These are phyloP conservation scores for Pollenia angustigena DNA, from an alignment of 2,888 invertebrate species.

Conservation along the genomic window DNA sequence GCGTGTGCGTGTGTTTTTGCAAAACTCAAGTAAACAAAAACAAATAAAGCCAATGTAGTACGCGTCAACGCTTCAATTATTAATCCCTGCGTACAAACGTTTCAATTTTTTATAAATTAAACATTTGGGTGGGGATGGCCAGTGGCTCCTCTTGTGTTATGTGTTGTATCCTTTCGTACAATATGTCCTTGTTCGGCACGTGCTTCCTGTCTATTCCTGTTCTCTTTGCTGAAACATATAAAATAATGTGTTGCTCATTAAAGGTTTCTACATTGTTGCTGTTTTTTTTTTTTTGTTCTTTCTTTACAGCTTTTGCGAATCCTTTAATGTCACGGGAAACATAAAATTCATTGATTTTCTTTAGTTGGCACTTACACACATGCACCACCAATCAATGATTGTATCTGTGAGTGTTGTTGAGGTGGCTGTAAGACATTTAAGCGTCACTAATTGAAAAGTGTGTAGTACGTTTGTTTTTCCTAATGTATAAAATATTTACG, in stretches of 20 bases:
- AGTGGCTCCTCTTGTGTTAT: conserved; percentile 34
- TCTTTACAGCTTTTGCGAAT: conserved; percentile 33
- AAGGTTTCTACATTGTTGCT: conserved; percentile 38
- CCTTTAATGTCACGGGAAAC: conserved; percentile 71
- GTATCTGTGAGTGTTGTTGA: conserved; percentile 48
- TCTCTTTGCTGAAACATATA: conserved; percentile 39
- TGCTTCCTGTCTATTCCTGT: conserved; percentile 61
- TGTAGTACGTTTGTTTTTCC: conserved; percentile 73
- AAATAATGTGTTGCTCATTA: conserved; percentile 69
- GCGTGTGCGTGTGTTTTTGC: conserved; percentile 78
- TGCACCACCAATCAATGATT: conserved; percentile 10
- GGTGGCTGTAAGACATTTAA: conserved; percentile 75
- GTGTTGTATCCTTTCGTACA: conserved; percentile 58
- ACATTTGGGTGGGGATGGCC: conserved; percentile 45
- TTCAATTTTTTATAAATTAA: conserved; percentile 47
- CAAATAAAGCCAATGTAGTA: conserved; percentile 76
- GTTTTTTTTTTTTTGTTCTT: conserved; percentile 1
- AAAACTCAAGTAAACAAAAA: conserved; percentile 79
- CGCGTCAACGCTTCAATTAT: conserved; percentile 73
- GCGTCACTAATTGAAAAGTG: conserved; percentile 76
- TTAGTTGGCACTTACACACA: conserved; percentile 55
- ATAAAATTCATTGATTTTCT: conserved; percentile 71
- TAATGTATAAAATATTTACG: conserved; percentile 69
- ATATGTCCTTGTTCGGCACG: conserved; percentile 72
- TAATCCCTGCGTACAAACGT: conserved; percentile 64